Base-by-base conservation (phyloP, 1,140 invertebrate genomes). In the Procambarus clarkii region DNA sequence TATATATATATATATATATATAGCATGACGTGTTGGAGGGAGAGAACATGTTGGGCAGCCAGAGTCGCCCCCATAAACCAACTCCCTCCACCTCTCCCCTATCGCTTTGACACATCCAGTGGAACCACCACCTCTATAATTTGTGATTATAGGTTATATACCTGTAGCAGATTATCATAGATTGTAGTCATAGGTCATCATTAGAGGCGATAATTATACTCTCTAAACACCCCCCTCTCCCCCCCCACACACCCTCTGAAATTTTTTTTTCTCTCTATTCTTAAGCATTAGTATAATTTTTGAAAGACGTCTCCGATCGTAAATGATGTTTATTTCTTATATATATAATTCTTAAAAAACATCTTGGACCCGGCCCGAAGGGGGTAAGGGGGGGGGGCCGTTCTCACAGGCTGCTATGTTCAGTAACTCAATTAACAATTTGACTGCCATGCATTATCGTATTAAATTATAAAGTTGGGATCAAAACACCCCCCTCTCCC, bases 391-490 rank as follows among this genome's bases (percentile, higher is more conserved):
- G 69, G 69, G 0, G 24, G 69, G n/a, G 79, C 50, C 50, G 50
- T 13, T 54, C 50, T 54, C 8, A 13, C 50, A 13, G 13, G 50
- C 13, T 13, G 50, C 50, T 54, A 54, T 54, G 8, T 3, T 13
- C 21, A 21, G 3, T 50, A 81, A 81, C 54, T 81, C 79, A 48
- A 81, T 81, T 81, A 81, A 45, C 45, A 50, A 81, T 50, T 54
- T 24, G 21, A 58, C 79, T 81, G 82, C 45, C 60, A 71, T 85
- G 69, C 69, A 71, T 71, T 69, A 69, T 48, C 45, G 58, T 74
- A 69, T 71, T 69, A 74, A 85, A 85, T 85, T 85, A 85, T 54
- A 74, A 71, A 81, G 79, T 81, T 81, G 34, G 54, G 79, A 54
- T 81, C 48, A 50, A 81, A 85, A 74, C 82, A n/a, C 45, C 45